Conservation (phyloP, 1,140 invertebrate species). For the Platyscapa corneri region DNA sequence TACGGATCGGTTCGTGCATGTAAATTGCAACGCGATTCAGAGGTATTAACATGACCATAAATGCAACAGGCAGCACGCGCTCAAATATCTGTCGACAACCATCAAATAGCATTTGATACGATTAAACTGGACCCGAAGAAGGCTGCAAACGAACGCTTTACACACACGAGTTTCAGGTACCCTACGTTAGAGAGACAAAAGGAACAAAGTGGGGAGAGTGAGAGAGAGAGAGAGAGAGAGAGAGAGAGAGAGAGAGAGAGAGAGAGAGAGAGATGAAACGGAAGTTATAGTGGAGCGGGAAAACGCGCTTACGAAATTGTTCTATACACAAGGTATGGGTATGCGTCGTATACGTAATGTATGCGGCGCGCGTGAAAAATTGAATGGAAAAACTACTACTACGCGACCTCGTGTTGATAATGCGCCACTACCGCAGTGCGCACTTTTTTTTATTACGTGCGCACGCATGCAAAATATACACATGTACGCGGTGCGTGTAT, state of each 20-base stretch:
- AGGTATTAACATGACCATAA: background rate
- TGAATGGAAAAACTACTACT: conserved; percentile 26
- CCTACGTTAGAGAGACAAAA: background rate
- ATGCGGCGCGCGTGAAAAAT: conserved; percentile 18
- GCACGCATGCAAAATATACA: background rate
- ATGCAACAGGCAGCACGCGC: background rate
- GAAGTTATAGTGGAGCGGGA: conserved; percentile 18
- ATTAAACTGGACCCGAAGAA: background rate
- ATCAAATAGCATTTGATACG: background rate
- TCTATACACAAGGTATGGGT: background rate
- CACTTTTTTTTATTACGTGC: conserved; percentile 1
- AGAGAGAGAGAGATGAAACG: conserved; percentile 3
- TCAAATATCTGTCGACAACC: background rate
- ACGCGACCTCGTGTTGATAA: background rate
- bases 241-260: conserved; percentile 26
- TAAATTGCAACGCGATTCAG: background rate
- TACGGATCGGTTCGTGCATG: background rate
- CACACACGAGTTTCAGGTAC: background rate
- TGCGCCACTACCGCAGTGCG: background rate
- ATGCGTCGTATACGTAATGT: background rate
- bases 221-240: conserved; percentile 23
- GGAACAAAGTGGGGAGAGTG: background rate
- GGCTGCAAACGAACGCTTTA: background rate
- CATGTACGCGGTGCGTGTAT: background rate
- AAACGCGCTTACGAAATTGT: background rate